Evolutionary conservation across 2,888 invertebrate genomes (phyloP), one percentile per base, ranked within the genome.

Genomic region (Neocrepidodera transversa): DNA sequence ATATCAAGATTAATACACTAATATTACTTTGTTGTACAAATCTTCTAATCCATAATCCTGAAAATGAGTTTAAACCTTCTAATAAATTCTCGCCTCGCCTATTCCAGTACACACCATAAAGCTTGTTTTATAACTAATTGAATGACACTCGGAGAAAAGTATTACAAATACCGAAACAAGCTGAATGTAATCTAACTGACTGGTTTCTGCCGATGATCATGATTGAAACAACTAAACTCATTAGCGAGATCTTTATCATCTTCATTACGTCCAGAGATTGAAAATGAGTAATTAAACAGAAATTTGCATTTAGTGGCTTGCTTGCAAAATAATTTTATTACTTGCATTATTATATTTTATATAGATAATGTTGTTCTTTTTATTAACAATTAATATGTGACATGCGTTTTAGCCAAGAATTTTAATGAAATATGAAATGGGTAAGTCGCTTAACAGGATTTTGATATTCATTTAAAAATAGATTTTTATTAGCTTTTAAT

Each of bases 161-260:
- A 51, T 51, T 51, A 40, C 40, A 30, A 26, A 40, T 51, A 26
- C 11, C 26, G 38, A 45, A 54, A 54, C 54, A 35, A 54, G 45
- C 36, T 28, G 10, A 56, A 52, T 45, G 43, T 55, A 60, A 47
- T 58, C 48, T 52, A 45, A 49, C 48, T 61, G 58, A 57, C 57
- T 49, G 45, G 59, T 50, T 50, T 51, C 48, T 30, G 56, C 53
- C 56, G 59, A 56, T 38, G 42, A 53, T 47, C 58, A 30, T 54
- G 51, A 43, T 57, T 43, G 52, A 63, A 57, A 49, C 59, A 62
- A 52, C 58, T 62, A 49, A 58, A 18, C 62, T 67, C 63, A 67
- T 67, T 65, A 67, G 65, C 54, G 38, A 62, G 62, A 67, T 65
- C 54, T 63, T 65, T 65, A 67, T 67, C 65, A 56, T 13, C 17